These are phyloP conservation scores for Mycetomoellerius zeteki DNA, from an alignment of 1,140 invertebrate genomes.

Conservation along the genomic window DNA sequence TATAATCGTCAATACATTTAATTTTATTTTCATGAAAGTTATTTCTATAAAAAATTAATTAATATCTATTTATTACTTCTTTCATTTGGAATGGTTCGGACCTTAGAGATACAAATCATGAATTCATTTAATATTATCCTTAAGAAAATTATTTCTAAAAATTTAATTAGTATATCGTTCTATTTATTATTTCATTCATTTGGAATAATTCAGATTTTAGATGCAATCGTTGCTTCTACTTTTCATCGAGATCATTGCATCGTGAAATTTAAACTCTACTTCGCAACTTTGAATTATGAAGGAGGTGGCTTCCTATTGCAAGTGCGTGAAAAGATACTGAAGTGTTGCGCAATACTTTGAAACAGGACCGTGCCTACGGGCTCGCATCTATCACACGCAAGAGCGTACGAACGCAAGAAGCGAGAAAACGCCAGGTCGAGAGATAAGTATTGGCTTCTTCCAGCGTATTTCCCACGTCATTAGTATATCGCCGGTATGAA, in stretches of 20 bases:
- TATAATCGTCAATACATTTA: background rate
- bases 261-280: background rate
- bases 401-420: conserved; percentile 44
- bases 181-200: background rate
- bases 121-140: no score
- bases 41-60: background rate
- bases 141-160: no score
- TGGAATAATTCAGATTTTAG: background rate
- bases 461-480: conserved; percentile 75
- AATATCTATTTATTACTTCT: background rate
- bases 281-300: background rate
- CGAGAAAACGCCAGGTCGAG: conserved; percentile 57
- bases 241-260: background rate
- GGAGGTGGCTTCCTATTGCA: background rate
- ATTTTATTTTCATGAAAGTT: background rate
- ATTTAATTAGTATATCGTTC: background rate
- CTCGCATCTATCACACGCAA: conserved; percentile 46
- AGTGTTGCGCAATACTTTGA: conserved; percentile 29
- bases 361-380: conserved; percentile 16
- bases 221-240: background rate
- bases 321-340: background rate
- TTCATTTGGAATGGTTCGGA: background rate
- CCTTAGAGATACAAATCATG: background rate
- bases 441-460: conserved; percentile 65
- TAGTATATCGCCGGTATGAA: conserved; percentile 69